These are phyloP conservation scores for Hydropsyche tenuis DNA, from an alignment of 1,140 invertebrate species.

Conservation along the genomic window DNA sequence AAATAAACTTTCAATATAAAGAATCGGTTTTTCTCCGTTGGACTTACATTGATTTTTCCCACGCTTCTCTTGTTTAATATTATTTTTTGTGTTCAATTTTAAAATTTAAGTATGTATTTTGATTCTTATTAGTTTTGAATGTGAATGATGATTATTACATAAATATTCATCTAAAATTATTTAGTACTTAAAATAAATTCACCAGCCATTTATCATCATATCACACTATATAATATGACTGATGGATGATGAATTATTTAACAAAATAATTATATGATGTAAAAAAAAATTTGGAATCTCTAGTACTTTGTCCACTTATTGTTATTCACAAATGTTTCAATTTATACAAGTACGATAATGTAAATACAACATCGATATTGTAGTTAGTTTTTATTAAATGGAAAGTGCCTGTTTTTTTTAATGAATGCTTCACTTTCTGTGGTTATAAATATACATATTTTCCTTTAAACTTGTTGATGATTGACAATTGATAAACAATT, in stretches of 20 bases:
- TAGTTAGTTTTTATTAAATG: constrained; percentile 38
- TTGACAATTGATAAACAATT: constrained; percentile 25
- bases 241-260: constrained; percentile 8
- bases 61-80: too few relatives aligned
- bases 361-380: constrained; percentile 43
- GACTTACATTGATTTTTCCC: too few relatives aligned
- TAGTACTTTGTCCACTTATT: constrained; percentile 14
- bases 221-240: not conserved
- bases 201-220: constrained; percentile 16
- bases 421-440: constrained; percentile 39
- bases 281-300: constrained; percentile 4
- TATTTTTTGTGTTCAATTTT: too few relatives aligned
- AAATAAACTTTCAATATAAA: too few relatives aligned
- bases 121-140: not conserved
- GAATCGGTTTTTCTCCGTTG: too few relatives aligned
- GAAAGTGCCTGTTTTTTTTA: constrained; percentile 46
- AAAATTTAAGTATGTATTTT: too few relatives aligned
- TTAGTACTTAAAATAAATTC: constrained; percentile 6
- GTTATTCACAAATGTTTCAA: constrained; percentile 32
- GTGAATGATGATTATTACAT: not conserved
- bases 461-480: constrained; percentile 40
- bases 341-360: constrained; percentile 18
- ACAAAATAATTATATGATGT: not conserved
- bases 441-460: constrained; percentile 41
- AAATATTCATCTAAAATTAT: not conserved